Evolutionary conservation across 2,888 invertebrate genomes (phyloP).

Genomic region (Drosophila colorata): DNA sequence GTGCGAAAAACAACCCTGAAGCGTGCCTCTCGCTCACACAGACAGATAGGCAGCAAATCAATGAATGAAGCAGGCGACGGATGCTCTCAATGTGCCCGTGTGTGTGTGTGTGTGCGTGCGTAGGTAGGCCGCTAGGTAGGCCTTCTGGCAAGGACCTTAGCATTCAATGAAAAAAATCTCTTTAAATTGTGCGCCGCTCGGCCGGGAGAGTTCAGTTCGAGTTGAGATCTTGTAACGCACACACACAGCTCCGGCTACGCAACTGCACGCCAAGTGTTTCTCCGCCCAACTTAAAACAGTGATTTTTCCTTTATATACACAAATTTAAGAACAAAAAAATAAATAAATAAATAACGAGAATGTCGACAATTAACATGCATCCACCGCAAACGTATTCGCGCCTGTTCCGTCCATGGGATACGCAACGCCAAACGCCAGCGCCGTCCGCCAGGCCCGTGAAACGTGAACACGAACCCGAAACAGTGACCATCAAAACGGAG

Average conservation of each 20-base stretch:
- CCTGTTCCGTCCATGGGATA: constrained; percentile 88
- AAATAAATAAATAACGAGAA: constrained; percentile 41
- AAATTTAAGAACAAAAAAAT: not conserved
- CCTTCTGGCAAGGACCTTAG: constrained; percentile 53
- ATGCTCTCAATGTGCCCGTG: constrained; percentile 30
- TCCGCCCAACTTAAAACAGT: constrained; percentile 40
- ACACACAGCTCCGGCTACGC: constrained; percentile 53
- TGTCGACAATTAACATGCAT: constrained; percentile 82
- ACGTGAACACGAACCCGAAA: constrained; percentile 48
- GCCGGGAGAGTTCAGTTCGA: constrained; percentile 79
- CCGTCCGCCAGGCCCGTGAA: constrained; percentile 53
- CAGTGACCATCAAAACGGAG: constrained; percentile 59
- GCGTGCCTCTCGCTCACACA: constrained; percentile 64
- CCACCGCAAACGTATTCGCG: constrained; percentile 86
- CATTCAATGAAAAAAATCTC: constrained; percentile 58
- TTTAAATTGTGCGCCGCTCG: constrained; percentile 77
- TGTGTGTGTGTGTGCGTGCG: constrained; percentile 25
- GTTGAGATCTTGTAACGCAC: constrained; percentile 80
- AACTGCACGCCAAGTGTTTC: constrained; percentile 46
- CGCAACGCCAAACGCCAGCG: constrained; percentile 72
- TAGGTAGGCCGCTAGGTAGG: constrained; percentile 66
- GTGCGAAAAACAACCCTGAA: constrained; percentile 78
- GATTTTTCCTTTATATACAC: constrained; percentile 7
- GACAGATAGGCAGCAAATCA: constrained; percentile 75
- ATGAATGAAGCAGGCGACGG: constrained; percentile 69